Evolutionary conservation across 2,888 invertebrate species (phyloP), one percentile per base, ranked within the genome.

Genomic region (Scaptodrosophila latifasciaeformis): DNA sequence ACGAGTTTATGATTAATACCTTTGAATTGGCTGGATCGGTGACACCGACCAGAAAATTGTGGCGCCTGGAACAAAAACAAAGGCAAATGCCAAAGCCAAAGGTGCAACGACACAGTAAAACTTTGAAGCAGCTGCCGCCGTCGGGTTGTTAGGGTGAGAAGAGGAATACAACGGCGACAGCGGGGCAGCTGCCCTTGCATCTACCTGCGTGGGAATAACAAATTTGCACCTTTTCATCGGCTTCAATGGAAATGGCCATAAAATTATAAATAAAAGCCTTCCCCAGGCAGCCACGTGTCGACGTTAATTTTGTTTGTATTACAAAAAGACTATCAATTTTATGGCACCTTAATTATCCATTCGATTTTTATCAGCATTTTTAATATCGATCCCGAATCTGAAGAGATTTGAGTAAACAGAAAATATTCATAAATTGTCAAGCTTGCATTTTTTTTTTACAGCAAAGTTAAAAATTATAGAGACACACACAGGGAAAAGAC

Each of bases 161-260:
- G 51, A 39, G 45, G n/a, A n/a, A n/a, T n/a, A n/a, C n/a, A n/a
- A 9, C 9, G 27, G 27, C 9, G 27, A 9, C 27, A 6, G 27
- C 9, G 27, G 9, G 9, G 27, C 57, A 57, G 21, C 44, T 57
- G 57, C 34, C 39, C 15, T 31, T 40, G 27, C 40, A 40, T 19
- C 37, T 37, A 37, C 37, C 37, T 37, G 37, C 37, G 9, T 13
- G 37, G 17, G 18, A 3, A 37, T 15, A 27, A 5, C 6, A 15
- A 21, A 37, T 46, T 49, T 63, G 56, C 56, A 58, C 52, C 42
- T 55, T 59, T 53, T 62, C n/a, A n/a, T n/a, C n/a, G n/a, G n/a
- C 49, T 62, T 72, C 49, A 62, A 71, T 65, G 68, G 62, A 65
- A 62, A 53, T 18, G 15, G 30, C 35, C 54, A 65, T 57, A 58